Conservation (phyloP, 2,113 vertebrate species). For the Mormyrus iriodes region DNA sequence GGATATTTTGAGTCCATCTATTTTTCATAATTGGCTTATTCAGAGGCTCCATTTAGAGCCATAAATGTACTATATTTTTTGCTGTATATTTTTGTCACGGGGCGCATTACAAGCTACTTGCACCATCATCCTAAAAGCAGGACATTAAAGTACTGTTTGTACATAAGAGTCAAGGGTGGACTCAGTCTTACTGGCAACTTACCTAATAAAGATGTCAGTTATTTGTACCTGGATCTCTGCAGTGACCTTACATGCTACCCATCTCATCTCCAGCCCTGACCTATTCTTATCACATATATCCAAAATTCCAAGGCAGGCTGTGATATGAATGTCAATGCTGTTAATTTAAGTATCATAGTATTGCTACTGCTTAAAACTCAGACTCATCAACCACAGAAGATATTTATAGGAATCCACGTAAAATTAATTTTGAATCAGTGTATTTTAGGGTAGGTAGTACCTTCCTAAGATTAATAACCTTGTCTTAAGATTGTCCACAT, state of each 20-base stretch:
- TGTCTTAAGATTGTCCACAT: not conserved
- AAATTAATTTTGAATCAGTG: not conserved
- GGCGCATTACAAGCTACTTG: not conserved
- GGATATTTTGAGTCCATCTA: not conserved
- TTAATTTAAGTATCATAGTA: not conserved
- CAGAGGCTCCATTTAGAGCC: not conserved
- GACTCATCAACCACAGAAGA: not conserved
- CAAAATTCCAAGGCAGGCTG: not conserved
- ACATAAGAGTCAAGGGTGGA: not conserved
- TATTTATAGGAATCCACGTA: not conserved
- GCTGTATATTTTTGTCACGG: not conserved
- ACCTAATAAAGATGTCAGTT: not conserved
- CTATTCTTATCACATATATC: not conserved
- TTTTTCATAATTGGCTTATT: not conserved
- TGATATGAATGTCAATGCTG: not conserved
- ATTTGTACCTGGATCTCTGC: not conserved
- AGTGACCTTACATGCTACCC: not conserved
- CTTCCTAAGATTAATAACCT: not conserved
- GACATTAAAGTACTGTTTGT: not conserved
- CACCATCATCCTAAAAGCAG: not conserved
- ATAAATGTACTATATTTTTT: not conserved
- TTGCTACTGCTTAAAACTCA: not conserved
- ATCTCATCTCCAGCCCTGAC: not conserved
- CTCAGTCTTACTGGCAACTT: not conserved
- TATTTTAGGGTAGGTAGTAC: not conserved